Evolutionary conservation across 2,797 vertebrate species (phyloP), one percentile per base, ranked within the genome.

Genomic region (Poeciliopsis paucimaculata): DNA sequence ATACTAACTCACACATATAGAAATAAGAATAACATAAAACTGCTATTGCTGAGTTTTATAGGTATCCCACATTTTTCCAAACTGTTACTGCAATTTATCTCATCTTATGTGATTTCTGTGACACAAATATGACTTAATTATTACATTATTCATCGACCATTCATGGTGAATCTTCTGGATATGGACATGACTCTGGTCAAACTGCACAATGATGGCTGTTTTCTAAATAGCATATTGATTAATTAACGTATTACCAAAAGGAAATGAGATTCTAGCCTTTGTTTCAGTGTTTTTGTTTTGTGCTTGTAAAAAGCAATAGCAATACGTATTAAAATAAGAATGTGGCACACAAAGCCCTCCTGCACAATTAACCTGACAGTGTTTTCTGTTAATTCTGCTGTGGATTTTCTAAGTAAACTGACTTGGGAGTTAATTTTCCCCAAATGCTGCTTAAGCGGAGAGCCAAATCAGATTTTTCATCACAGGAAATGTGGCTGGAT

Each of bases 381-480:
- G 36, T 51, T 79, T 60, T 72, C 53, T 77, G 41, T 77, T 76
- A 71, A 78, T 87, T 64, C 78, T 86, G 62, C 76, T 72, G 53
- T 51, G 51, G 4, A 79, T 79, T 88, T 45, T 53, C 28, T 26
- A 70, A 73, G 36, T 73, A 81, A 79, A 46, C 80, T 82, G 81
- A 75, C 76, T 75, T 49, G 34, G 76, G 34, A 77, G 70, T 60
- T 45, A 72, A 85, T 79, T 76, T n/a, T 53, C 72, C 60, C 77
- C 80, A 23, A 84, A 81, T 68, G 73, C 72, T 72, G 75, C n/a
- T 68, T 62, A 68, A 79, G 66, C 55, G 77, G 62, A 82, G 71
- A 73, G 73, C 81, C 78, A 75, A 78, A 83, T 78, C 28, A 64
- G 46, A 73, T 77, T 71, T 83, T 79, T 46, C 74, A 84, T 73